Conservation (phyloP, 2,797 vertebrate genomes). For the Acanthornis magna region DNA sequence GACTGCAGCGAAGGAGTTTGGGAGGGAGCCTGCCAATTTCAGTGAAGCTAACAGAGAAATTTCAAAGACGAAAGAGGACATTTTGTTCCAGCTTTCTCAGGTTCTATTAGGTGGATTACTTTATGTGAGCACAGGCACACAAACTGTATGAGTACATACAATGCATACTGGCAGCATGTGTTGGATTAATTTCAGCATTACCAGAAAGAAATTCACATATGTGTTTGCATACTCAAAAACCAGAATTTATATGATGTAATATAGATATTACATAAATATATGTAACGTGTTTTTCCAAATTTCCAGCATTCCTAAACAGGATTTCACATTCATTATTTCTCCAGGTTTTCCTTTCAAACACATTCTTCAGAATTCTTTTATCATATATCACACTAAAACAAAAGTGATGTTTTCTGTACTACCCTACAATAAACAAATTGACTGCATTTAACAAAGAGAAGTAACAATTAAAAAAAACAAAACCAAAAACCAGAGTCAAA, state of each 20-base stretch:
- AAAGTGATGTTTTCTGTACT: not conserved
- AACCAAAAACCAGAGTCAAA: not conserved
- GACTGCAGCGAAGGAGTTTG: not conserved
- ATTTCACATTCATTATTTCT: not conserved
- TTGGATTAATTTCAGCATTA: not conserved
- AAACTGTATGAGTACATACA: not conserved
- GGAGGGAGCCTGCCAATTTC: not conserved
- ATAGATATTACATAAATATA: not conserved
- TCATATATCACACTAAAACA: not conserved
- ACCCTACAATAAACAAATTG: not conserved
- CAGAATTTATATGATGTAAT: not conserved
- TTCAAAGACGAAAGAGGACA: not conserved
- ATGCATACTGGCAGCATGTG: not conserved
- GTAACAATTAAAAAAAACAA: not conserved
- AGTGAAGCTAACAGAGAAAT: not conserved
- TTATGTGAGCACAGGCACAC: not conserved
- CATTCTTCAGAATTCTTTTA: not conserved
- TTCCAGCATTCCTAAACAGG: not conserved
- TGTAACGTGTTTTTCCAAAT: not conserved
- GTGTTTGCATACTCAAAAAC: not conserved
- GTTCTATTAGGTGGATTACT: not conserved
- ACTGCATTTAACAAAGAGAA: not conserved
- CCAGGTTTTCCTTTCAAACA: not conserved
- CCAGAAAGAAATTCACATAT: not conserved
- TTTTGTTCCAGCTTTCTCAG: not conserved